phyloP scores from a whole-genome alignment of 2,888 invertebrate genomes.

The Eustalomyia histrio region DNA sequence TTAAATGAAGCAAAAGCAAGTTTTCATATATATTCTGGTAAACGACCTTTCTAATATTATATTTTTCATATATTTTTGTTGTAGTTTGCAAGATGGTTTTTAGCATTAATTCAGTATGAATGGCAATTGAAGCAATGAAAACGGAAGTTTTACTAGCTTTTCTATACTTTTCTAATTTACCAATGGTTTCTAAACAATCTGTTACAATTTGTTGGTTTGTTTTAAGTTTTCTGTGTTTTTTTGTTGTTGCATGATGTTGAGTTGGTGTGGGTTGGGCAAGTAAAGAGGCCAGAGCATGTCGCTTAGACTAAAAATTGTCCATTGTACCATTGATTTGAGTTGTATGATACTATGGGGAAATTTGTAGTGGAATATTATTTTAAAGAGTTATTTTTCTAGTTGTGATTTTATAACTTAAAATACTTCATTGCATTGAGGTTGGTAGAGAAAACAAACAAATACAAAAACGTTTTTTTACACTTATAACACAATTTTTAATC shows the following conservation, averaged over 20 bases:
- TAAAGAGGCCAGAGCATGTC: no score
- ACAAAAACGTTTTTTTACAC: conserved; percentile 15
- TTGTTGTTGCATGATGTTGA: no score
- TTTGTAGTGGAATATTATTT: conserved; percentile 38
- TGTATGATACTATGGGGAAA: conserved; percentile 18
- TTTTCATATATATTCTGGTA: conserved; percentile 8
- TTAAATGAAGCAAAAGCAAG: conserved; percentile 24
- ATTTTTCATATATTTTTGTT: not conserved
- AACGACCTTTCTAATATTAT: not conserved
- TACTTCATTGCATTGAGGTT: not conserved
- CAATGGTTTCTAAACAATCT: conserved; percentile 53
- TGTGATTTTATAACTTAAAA: not conserved
- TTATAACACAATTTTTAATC: conserved; percentile 71
- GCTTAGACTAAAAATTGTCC: no score
- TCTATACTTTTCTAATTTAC: conserved; percentile 38
- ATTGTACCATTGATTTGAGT: no score
- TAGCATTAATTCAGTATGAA: conserved; percentile 16
- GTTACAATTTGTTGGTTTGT: conserved; percentile 24
- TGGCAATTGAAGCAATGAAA: conserved; percentile 55
- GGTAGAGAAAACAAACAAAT: not conserved
- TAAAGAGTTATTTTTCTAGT: not conserved
- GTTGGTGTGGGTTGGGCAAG: no score
- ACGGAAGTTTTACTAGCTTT: conserved; percentile 40
- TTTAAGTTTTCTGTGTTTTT: no score
- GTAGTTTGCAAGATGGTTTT: conserved; percentile 3